Evolutionary conservation across 2,888 invertebrate genomes (phyloP), one percentile per base, ranked within the genome.

Genomic region (Troides aeacus): DNA sequence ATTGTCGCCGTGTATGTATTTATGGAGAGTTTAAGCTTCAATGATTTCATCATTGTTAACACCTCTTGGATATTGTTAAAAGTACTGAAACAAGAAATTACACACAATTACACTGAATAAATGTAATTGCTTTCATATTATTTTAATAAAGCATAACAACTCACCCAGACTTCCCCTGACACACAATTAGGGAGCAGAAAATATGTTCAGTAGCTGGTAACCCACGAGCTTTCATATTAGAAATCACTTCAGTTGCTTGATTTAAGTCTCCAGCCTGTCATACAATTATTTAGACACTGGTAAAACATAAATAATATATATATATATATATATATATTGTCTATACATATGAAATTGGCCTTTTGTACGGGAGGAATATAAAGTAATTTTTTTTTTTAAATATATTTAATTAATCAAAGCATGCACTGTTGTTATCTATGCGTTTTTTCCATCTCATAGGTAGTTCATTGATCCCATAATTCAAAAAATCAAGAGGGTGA

Each of bases 101-200:
- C 2, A 4, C 4, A 57, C 3, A 21, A 2, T 6, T 3, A n/a
- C n/a, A n/a, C 7, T 2, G n/a, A 56, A n/a, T 0, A 56, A 56
- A n/a, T 56, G n/a, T 7, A n/a, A 56, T n/a, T 5, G 12, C 15
- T 53, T 53, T 53, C 18, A n/a, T n/a, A n/a, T n/a, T 5, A 18
- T 53, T 6, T 53, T 53, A 53, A 53, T n/a, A 53, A 53, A 57
- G 3, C 7, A 12, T 3, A 23, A 1, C 7, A 58, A 70, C 86
- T 84, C 84, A 94, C 94, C 93, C 89, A 70, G 89, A 79, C 77
- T 92, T 92, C 15, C 94, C 93, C 80, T 95, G 93, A 17, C 94
- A 94, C 68, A 94, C 80, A 15, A 95, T 92, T 0, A 96, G 85
- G 0, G 93, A 90, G 75, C 94, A 94, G 67, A 95, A 95, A 24